phyloP scores from a whole-genome alignment of 1,140 invertebrate species.

The Drosophila mojavensis region DNA sequence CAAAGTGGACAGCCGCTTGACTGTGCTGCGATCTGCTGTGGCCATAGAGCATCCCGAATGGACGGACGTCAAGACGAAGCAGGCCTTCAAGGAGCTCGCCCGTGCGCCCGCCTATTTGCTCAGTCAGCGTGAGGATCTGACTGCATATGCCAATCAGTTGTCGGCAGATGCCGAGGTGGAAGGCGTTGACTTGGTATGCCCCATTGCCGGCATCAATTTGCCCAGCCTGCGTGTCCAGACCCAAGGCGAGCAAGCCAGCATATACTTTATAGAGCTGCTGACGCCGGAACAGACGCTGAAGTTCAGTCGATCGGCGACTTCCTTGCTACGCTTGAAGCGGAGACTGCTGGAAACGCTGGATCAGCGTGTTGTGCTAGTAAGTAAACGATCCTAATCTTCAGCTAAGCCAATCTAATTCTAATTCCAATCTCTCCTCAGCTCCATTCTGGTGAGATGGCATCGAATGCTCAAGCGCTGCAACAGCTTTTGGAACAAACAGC shows the following conservation, averaged over 20 bases:
- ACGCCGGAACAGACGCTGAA: slow-evolving; percentile 52
- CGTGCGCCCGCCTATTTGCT: slow-evolving; percentile 63
- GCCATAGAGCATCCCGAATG: slow-evolving; percentile 66
- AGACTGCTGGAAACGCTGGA: slow-evolving; percentile 62
- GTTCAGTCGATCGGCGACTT: slow-evolving; percentile 60
- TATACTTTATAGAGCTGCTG: slow-evolving; percentile 68
- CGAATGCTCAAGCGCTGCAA: slow-evolving; percentile 51
- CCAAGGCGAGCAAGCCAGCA: slow-evolving; percentile 27
- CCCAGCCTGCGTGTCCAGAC: slow-evolving; percentile 65
- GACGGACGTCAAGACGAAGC: slow-evolving; percentile 25
- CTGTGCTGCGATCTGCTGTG: slow-evolving; percentile 56
- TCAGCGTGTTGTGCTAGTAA: slow-evolving; percentile 67
- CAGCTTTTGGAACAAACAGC: slow-evolving; percentile 35
- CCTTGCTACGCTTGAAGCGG: slow-evolving; percentile 61
- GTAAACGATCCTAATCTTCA: neutral
- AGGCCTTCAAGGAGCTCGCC: slow-evolving; percentile 58
- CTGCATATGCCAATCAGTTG: slow-evolving; percentile 47
- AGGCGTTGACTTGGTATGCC: slow-evolving; percentile 65
- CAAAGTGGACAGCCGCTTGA: slow-evolving; percentile 77
- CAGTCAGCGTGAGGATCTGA: slow-evolving; percentile 49
- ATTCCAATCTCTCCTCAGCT: slow-evolving; percentile 29
- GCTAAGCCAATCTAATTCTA: neutral
- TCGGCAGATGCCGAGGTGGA: slow-evolving; percentile 48
- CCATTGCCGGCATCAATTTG: slow-evolving; percentile 71
- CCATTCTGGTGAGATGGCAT: slow-evolving; percentile 53